A percentile compares a stretch with the other conserved stretches of the same genome.
These are phyloP conservation scores for Dromiciops gliroides DNA, from an alignment of 2,113 vertebrate species.

Conservation along the genomic window DNA sequence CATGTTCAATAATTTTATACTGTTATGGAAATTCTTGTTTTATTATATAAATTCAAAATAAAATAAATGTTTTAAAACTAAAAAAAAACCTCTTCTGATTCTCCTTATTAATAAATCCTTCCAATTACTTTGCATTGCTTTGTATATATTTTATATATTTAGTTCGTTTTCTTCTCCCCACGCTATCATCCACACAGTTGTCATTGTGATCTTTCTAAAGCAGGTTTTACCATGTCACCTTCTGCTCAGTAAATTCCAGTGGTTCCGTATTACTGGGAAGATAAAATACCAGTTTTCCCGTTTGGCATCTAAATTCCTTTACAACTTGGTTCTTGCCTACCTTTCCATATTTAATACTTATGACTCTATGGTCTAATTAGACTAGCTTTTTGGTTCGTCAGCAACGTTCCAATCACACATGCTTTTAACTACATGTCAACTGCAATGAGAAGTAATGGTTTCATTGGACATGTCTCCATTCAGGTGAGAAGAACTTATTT, in stretches of 20 bases:
- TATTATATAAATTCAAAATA: too few relatives aligned
- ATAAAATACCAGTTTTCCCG: neutral
- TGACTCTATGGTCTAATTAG: neutral
- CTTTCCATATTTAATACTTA: neutral
- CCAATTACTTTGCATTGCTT: neutral
- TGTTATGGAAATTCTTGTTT: too few relatives aligned
- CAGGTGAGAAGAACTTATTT: neutral
- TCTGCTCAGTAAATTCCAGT: neutral
- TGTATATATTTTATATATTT: neutral
- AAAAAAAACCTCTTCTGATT: too few relatives aligned
- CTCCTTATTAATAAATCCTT: neutral
- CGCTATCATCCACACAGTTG: neutral
- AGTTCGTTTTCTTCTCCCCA: neutral
- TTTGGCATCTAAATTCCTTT: neutral
- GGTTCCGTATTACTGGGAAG: neutral
- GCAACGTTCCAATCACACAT: neutral
- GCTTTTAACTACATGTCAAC: neutral
- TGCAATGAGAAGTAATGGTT: neutral
- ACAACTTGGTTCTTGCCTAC: neutral
- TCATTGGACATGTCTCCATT: neutral
- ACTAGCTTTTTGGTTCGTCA: neutral
- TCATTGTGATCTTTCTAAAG: conserved; percentile 1
- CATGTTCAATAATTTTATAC: too few relatives aligned
- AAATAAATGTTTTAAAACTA: too few relatives aligned
- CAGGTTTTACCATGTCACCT: neutral